Evolutionary conservation across 2,797 vertebrate species (phyloP).

Genomic region (Sphaeramia orbicularis): DNA sequence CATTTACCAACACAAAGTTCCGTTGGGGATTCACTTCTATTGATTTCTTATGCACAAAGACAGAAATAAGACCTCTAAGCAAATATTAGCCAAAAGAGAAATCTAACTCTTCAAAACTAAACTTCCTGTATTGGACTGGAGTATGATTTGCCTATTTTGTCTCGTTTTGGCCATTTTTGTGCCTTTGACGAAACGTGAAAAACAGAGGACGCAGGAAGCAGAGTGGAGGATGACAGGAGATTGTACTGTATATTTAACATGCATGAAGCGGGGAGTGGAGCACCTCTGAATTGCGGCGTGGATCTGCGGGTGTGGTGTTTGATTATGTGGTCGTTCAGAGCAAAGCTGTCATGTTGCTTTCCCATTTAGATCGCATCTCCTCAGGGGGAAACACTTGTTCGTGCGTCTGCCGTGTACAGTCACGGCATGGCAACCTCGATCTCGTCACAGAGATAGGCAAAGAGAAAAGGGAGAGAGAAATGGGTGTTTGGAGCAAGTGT

Average conservation of each 20-base stretch:
- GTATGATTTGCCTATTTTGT: too few species aligned
- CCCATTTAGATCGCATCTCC: conserved; percentile 76
- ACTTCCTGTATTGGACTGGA: too few species aligned
- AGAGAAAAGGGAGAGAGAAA: conserved; percentile 38
- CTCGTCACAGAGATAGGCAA: conserved; percentile 69
- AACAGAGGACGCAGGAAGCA: neutral
- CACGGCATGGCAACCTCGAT: conserved; percentile 80
- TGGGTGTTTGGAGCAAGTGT: conserved; percentile 40
- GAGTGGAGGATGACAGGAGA: conserved; percentile 19
- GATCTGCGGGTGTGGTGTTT: conserved; percentile 69
- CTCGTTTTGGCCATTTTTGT: too few species aligned
- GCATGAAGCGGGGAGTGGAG: conserved; percentile 27
- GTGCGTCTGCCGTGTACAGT: conserved; percentile 68
- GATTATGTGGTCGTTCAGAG: conserved; percentile 73
- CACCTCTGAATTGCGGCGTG: conserved; percentile 47
- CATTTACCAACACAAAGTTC: too few species aligned
- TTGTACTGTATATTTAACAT: conserved; percentile 47
- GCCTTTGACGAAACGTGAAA: neutral
- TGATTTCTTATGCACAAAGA: too few species aligned
- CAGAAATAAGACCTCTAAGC: too few species aligned
- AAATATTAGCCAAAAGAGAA: too few species aligned
- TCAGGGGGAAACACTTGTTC: conserved; percentile 76
- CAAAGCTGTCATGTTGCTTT: conserved; percentile 79
- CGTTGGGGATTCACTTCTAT: too few species aligned
- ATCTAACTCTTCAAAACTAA: conserved; percentile 3